Base-by-base conservation (phyloP, 2,113 vertebrate genomes). In the Scomber japonicus region DNA sequence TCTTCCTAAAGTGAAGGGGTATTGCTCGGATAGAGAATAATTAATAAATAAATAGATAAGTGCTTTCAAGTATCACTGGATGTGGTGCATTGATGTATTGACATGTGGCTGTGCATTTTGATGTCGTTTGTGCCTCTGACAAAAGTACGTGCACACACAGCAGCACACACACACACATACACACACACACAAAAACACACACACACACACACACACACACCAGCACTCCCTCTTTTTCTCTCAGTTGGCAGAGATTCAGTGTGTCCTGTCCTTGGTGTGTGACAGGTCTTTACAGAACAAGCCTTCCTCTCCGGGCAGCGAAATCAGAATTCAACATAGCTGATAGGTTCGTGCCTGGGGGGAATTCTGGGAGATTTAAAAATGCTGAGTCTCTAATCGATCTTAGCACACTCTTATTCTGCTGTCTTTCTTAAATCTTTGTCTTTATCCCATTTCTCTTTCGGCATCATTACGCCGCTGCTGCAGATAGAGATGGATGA, bases 301-400 rank as follows among this genome's bases (percentile, higher is more conserved):
- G 81, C 81, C 77, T 84, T 82, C 71, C 88, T 83, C 83, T 73
- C 82, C 31, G 54, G 65, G 80, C 78, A 63, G 64, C 35, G 5
- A 72, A 89, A 92, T 93, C 88, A 80, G 83, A 89, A 92, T 92
- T 89, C 85, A 82, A 75, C 87, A n/a, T 55, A 83, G 91, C 82
- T 75, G 83, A 88, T 85, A 60, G 85, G 73, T 88, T 61, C 75
- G 80, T 86, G 87, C 79, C 87, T 76, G 60, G 53, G 83, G 91
- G 83, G 87, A 85, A 91, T 91, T 88, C 77, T 83, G 60, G 82
- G 84, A 87, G 89, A 91, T 94, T 92, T 91, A 75, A 89, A 91
- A 91, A 84, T 82, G 91, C 93, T 91, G 91, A 91, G 88, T 92
- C 89, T 89, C 82, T 90, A 91, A 93, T 89, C 86, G 80, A 91